Conservation (phyloP, 2,113 vertebrate genomes). For the human region GRCh38 chr18:77544001-77544500, state of each 20-base stretch:
- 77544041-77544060: neutral
- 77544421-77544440: neutral
- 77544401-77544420: neutral
- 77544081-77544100: neutral
- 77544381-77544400: neutral
- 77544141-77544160: neutral
- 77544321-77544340: too few species aligned
- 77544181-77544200: too few species aligned
- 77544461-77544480: neutral
- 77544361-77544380: neutral
- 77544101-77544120: neutral
- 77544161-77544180: neutral
- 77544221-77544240: neutral
- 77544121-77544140: neutral
- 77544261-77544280: neutral
- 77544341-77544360: too few species aligned
- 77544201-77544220: neutral
- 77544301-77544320: neutral
- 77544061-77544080: too few species aligned
- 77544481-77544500: neutral
- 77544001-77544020: neutral
- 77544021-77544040: neutral
- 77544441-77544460: neutral
- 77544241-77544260: neutral
- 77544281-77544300: too few species aligned